Percentiles rank a stretch among this genome's conserved stretches.
These are phyloP conservation scores for Torymus tubicola DNA, from an alignment of 2,888 invertebrate genomes.

Conservation along the genomic window DNA sequence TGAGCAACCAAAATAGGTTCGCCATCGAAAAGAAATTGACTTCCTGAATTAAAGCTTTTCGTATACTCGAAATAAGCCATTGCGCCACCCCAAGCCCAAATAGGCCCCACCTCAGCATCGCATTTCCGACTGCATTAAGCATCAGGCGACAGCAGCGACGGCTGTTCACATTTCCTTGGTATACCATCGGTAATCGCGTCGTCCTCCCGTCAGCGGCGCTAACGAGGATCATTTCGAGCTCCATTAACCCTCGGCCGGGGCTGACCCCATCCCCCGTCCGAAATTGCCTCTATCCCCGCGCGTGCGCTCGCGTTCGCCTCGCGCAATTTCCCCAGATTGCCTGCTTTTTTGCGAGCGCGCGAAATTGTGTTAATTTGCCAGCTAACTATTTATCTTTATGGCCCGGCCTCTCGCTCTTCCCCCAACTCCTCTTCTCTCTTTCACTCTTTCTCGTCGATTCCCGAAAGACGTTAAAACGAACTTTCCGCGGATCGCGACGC, in stretches of 20 bases:
- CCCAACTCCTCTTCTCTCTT: conserved; percentile 55
- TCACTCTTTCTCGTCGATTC: conserved; percentile 62
- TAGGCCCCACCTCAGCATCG: background rate
- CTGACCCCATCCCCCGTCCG: conserved; percentile 59
- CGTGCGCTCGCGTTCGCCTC: background rate
- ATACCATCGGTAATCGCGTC: conserved; percentile 18
- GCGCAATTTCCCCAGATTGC: conserved; percentile 65
- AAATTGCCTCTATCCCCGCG: conserved; percentile 55
- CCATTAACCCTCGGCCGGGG: conserved; percentile 70
- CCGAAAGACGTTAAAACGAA: conserved; percentile 66
- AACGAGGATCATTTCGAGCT: conserved; percentile 75
- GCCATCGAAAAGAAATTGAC: too few species aligned
- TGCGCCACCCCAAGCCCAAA: too few species aligned
- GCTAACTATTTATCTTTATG: conserved; percentile 75
- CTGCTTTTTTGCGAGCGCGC: conserved; percentile 63
- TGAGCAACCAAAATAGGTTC: too few species aligned
- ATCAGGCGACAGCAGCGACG: background rate
- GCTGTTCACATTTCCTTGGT: background rate
- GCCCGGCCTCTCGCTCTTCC: conserved; percentile 61
- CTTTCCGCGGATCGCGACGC: conserved; percentile 65
- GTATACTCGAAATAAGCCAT: too few species aligned
- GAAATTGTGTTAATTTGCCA: conserved; percentile 76
- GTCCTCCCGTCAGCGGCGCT: conserved; percentile 66
- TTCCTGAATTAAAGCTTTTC: too few species aligned
- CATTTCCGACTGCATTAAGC: background rate